Conservation (phyloP, 2,797 vertebrate genomes). For the Steatocranus sp. region DNA sequence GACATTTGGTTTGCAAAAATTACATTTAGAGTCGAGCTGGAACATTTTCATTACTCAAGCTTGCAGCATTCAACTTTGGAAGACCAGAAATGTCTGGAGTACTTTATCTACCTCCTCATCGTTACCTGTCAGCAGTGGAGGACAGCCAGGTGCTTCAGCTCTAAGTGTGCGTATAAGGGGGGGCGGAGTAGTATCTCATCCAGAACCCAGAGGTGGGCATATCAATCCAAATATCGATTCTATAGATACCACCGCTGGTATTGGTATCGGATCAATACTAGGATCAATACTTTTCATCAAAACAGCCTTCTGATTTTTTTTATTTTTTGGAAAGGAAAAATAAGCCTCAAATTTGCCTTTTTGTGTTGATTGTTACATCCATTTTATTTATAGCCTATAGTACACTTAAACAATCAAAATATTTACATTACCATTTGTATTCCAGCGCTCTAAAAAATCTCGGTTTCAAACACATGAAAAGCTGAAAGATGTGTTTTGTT, state of each 20-base stretch:
- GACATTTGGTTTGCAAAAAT: background rate
- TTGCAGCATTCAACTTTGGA: background rate
- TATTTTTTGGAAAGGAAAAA: background rate
- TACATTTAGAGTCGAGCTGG: background rate
- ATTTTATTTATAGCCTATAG: background rate
- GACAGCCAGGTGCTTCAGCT: background rate
- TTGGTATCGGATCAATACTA: background rate
- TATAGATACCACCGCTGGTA: background rate
- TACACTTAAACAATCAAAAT: background rate
- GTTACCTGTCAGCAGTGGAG: background rate
- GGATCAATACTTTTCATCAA: background rate
- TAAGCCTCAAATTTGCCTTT: background rate
- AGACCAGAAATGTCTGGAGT: background rate
- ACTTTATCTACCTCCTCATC: background rate
- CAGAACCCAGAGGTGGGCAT: background rate
- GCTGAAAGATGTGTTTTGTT: background rate
- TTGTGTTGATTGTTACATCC: background rate
- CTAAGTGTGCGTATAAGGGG: fast-evolving
- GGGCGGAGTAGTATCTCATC: background rate
- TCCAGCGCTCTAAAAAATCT: background rate
- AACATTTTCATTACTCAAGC: background rate
- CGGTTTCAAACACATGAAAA: background rate
- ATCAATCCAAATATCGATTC: background rate
- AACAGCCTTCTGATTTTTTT: fast-evolving
- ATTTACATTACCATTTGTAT: background rate